Base-by-base conservation (phyloP, 2,888 invertebrate genomes). In the Lacanobia wlatinum region DNA sequence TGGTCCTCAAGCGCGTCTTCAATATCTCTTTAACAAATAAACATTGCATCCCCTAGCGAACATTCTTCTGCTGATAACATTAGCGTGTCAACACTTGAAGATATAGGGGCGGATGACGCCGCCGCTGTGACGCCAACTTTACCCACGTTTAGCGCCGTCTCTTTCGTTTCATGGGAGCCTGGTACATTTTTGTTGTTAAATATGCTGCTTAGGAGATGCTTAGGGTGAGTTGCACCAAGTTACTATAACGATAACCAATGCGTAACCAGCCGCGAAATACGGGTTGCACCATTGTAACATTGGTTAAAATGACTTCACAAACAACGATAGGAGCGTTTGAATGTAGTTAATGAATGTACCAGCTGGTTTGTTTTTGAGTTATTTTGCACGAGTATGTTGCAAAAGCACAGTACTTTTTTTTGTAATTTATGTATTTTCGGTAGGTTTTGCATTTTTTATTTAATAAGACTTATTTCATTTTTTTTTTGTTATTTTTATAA, bases 11-110 rank as follows among this genome's bases (percentile, higher is more conserved):
- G 59, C 21, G 52, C 23, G 62, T 28, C 10, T 68, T 63, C 65
- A 70, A 69, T 80, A 46, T 50, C 23, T 73, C 40, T 46, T 9
- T 28, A 84, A 84, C 78, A 83, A 89, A 88, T 86, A 88, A 89
- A 87, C 76, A 80, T 78, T 64, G 77, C 82, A 84, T 85, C 87
- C 86, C 76, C 64, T 43, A 68, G 69, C 18, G 68, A 63, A 68
- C 73, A 60, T 46, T 67, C 70, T 70, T 55, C 59, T 72, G 60
- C 69, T 71, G 85, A 85, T 80, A 83, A 78, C 73, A 68, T 75
- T 76, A 70, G 66, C 63, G 70, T 73, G 68, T 64, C 59, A 73
- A 78, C 78, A 82, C 71, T 77, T 55, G 40, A 56, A 70, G 77
- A 71, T 76, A 75, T 56, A 79, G 76, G 67, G 70, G 59, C 28